Conservation (phyloP, 2,797 vertebrate genomes). For the Catamblyrhynchus diadema region DNA sequence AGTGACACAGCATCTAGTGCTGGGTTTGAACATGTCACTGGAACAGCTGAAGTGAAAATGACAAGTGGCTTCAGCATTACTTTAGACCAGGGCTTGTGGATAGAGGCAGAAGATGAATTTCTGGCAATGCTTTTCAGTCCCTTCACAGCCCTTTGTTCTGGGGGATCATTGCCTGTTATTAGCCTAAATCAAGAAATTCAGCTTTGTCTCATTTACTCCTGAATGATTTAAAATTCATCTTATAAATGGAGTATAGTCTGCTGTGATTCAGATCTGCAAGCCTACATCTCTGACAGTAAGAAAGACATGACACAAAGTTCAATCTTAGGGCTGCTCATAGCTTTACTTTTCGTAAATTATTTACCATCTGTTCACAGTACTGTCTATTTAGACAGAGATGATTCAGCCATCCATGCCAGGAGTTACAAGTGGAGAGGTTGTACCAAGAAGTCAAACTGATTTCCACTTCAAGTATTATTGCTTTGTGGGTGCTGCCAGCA, state of each 20-base stretch:
- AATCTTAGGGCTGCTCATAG: slow-evolving; percentile 37
- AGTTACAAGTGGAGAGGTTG: slow-evolving; percentile 49
- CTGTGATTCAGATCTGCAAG: slow-evolving; percentile 45
- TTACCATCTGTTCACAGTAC: slow-evolving; percentile 63
- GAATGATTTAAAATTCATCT: slow-evolving; percentile 55
- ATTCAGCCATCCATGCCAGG: slow-evolving; percentile 51
- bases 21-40: background rate
- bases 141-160: background rate
- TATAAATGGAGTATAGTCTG: slow-evolving; percentile 26
- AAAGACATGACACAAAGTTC: slow-evolving; percentile 43
- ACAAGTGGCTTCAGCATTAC: background rate
- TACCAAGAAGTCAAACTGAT: slow-evolving; percentile 39
- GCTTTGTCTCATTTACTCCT: slow-evolving; percentile 60
- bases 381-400: slow-evolving; percentile 47
- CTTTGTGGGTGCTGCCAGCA: slow-evolving; percentile 37
- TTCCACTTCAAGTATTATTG: slow-evolving; percentile 26
- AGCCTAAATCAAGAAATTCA: slow-evolving; percentile 35
- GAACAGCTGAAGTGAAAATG: slow-evolving; percentile 11
- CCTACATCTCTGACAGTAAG: slow-evolving; percentile 31
- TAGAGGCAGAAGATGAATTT: slow-evolving; percentile 32
- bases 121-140: background rate
- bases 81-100: background rate
- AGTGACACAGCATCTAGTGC: background rate
- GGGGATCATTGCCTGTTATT: slow-evolving; percentile 31
- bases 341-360: slow-evolving; percentile 53